A percentile compares a stretch with the other conserved stretches of the same genome.
These are phyloP conservation scores for Pseudotriccus pelzelni DNA, from an alignment of 2,797 vertebrate species.

Conservation along the genomic window DNA sequence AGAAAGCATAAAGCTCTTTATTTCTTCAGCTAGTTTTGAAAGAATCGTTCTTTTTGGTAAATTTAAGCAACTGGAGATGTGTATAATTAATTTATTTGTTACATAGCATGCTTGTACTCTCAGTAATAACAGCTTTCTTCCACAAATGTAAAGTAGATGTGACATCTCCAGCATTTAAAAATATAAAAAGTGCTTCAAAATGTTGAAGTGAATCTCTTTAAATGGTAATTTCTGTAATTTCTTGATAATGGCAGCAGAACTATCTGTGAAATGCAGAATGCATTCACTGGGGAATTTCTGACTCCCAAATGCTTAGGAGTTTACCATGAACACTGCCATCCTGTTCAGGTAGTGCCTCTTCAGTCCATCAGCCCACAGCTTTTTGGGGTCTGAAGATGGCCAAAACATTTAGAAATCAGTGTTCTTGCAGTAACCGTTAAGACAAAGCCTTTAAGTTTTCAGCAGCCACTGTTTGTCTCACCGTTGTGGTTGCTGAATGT, in stretches of 20 bases:
- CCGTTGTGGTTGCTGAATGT: accelerated
- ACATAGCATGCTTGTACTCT: background rate
- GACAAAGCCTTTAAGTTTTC: background rate
- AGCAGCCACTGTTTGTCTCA: background rate
- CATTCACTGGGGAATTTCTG: background rate
- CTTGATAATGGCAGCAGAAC: background rate
- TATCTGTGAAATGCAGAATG: background rate
- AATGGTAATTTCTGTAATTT: background rate
- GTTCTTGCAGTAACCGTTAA: background rate
- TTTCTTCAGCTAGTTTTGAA: background rate
- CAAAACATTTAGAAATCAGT: background rate
- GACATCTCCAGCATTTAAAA: background rate
- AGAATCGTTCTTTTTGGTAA: background rate
- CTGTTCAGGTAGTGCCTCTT: background rate
- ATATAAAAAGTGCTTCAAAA: background rate
- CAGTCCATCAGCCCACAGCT: background rate
- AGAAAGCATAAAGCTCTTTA: background rate
- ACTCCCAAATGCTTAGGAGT: background rate
- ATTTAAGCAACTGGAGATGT: background rate
- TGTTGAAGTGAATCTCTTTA: background rate
- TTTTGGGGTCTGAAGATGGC: background rate
- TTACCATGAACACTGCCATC: background rate
- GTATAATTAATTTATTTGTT: background rate
- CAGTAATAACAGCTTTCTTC: background rate
- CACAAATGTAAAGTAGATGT: background rate